A percentile compares a stretch with the other conserved stretches of the same genome.
Evolutionary conservation across 1,140 invertebrate genomes (phyloP).

Genomic region (Gonatopus flavifemur): DNA sequence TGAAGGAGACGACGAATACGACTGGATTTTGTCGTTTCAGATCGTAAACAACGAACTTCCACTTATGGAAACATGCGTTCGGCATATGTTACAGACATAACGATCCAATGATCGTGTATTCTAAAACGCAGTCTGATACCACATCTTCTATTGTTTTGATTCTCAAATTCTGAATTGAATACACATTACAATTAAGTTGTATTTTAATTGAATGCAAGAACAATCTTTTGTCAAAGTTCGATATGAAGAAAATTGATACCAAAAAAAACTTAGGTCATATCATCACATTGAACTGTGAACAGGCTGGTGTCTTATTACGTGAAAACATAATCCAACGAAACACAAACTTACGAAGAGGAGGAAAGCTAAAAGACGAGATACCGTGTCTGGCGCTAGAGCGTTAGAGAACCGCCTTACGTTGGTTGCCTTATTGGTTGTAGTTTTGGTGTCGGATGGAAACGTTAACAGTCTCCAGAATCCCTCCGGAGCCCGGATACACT

Average conservation of each 20-base stretch:
- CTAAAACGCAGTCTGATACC: no score
- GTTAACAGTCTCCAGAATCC: slow-evolving; percentile 45
- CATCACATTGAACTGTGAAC: no score
- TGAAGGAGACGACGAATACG: slow-evolving; percentile 8
- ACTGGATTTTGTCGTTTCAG: neutral
- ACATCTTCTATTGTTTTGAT: no score
- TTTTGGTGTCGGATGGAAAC: slow-evolving; percentile 28
- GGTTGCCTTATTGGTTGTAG: slow-evolving; percentile 26
- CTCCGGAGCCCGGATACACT: slow-evolving; percentile 44
- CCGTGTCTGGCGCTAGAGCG: slow-evolving; percentile 36
- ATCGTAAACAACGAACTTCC: slow-evolving; percentile 19
- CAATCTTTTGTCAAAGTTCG: no score
- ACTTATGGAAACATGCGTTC: slow-evolving; percentile 30
- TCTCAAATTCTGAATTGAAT: no score
- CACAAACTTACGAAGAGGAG: slow-evolving; percentile 6
- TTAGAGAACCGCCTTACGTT: no score
- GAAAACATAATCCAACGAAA: slow-evolving; percentile 25
- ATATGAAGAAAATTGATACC: no score
- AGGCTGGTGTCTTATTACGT: slow-evolving; percentile 9
- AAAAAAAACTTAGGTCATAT: no score
- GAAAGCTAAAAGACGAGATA: slow-evolving; percentile 5
- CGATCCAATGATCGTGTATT: no score
- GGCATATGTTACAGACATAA: slow-evolving; percentile 31
- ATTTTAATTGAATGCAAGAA: no score
- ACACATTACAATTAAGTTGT: no score